Base-by-base conservation (phyloP, 2,797 vertebrate genomes). In the Graptemys geographica region DNA sequence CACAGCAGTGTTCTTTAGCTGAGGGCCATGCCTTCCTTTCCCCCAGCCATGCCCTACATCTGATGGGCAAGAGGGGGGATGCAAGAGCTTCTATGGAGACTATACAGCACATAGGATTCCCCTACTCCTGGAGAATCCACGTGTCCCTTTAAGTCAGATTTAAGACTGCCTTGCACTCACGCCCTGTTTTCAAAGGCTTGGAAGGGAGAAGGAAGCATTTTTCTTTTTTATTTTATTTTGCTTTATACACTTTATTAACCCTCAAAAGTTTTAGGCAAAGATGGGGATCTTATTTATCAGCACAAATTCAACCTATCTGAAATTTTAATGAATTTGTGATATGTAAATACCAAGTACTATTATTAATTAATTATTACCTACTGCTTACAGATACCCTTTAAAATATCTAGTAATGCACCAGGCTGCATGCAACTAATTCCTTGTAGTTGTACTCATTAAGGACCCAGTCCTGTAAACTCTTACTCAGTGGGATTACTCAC, bases 381-480 rank as follows among this genome's bases (percentile, higher is more conserved):
- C 19, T 23, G 21, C 65, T 69, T 69, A 72, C 37, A 72, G 37
- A 74, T 47, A 88, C 0, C 0, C 49, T 95, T 90, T 84, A 79
- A 86, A 72, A 44, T 47, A 93, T 4, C 11, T 47, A 82, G 79
- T 94, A 89, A 82, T 79, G 4, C 47, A 79, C 65, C 47, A 74
- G 47, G n/a, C 31, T 56, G 21, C 1, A 2, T 56, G 25, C 1
- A 2, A 74, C 27, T 28, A 44, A 57, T 59, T 92, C 25, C 47
- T 23, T 4, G 3, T 53, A 80, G 83, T 80, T 13, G 86, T 44
- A 13, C 78, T 41, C 19, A 21, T 0, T 33, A 28, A 47, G 44
- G 47, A 86, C 78, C 33, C 81, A 84, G 33, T 55, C 11, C 12
- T 84, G 85, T 44, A 83, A 2, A 81, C 4, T 49, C 28, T 18